Percentiles rank a stretch among this genome's conserved stretches.
Conservation (phyloP, 1,140 invertebrate genomes). For the Bombus pyrosoma region DNA sequence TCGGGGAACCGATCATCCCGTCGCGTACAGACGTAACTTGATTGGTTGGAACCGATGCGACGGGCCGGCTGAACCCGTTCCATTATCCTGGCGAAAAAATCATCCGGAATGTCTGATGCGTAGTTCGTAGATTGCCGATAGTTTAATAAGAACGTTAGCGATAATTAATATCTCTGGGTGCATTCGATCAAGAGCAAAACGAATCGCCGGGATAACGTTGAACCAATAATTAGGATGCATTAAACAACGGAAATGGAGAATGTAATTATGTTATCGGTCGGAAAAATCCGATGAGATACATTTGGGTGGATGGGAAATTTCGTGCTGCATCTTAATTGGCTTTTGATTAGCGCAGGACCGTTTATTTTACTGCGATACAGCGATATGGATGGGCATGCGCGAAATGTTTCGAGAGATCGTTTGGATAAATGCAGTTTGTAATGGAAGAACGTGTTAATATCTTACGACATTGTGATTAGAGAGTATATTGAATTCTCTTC, state of each 20-base stretch:
- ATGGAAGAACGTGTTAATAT: neutral
- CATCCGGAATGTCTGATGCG: neutral
- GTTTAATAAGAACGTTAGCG: neutral
- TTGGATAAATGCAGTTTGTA: neutral
- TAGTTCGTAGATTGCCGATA: neutral
- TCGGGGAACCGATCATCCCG: slow-evolving; percentile 41
- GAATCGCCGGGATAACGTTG: neutral
- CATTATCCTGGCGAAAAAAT: neutral
- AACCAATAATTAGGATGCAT: neutral
- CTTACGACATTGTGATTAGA: neutral
- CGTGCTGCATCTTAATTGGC: neutral
- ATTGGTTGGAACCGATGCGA: neutral
- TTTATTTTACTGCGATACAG: neutral
- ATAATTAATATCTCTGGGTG: slow-evolving; percentile 10
- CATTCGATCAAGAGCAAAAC: neutral
- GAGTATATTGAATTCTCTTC: neutral
- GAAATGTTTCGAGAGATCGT: neutral
- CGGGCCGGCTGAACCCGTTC: neutral
- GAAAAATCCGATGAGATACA: neutral
- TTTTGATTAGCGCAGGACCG: neutral
- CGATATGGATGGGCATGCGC: neutral
- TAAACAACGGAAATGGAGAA: neutral
- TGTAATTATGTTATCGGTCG: neutral
- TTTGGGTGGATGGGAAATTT: neutral
- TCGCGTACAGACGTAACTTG: slow-evolving; percentile 26